phyloP scores from a whole-genome alignment of 2,888 invertebrate species.

The Siphlonurus alternatus region DNA sequence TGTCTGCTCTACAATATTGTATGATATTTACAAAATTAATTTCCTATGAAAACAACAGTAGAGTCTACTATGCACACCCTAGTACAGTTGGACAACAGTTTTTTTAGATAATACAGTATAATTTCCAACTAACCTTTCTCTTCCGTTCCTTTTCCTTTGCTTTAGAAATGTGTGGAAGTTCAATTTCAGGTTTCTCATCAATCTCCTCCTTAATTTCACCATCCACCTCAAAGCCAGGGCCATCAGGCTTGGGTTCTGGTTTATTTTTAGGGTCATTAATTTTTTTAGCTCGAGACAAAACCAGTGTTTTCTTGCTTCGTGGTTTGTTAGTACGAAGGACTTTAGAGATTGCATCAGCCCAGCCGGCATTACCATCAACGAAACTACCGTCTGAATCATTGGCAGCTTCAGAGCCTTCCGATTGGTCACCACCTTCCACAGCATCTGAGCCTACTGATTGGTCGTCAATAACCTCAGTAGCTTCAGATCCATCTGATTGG shows the following conservation, averaged over 20 bases:
- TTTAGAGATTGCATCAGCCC: slow-evolving; percentile 71
- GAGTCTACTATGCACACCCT: too few species aligned
- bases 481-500: too few species aligned
- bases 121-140: slow-evolving; percentile 23
- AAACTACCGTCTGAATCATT: slow-evolving; percentile 29
- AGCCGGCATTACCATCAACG: slow-evolving; percentile 42
- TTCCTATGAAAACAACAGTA: too few species aligned
- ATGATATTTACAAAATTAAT: too few species aligned
- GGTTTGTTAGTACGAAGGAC: slow-evolving; percentile 59
- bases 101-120: too few species aligned
- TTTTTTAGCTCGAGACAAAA: slow-evolving; percentile 66
- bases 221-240: slow-evolving; percentile 48
- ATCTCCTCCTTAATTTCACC: slow-evolving; percentile 36
- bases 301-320: slow-evolving; percentile 53
- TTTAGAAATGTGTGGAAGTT: slow-evolving; percentile 15
- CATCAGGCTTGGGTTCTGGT: slow-evolving; percentile 23
- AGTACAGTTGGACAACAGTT: too few species aligned
- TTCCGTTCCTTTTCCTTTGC: not conserved
- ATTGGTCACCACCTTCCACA: too few species aligned
- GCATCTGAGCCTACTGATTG: not conserved
- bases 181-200: slow-evolving; percentile 11
- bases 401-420: too few species aligned
- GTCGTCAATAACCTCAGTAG: not conserved
- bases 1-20: too few species aligned
- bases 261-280: slow-evolving; percentile 35